Percentiles rank a stretch among this genome's conserved stretches.
Conservation (phyloP, 2,888 invertebrate species). For the Drosophila borborema region DNA sequence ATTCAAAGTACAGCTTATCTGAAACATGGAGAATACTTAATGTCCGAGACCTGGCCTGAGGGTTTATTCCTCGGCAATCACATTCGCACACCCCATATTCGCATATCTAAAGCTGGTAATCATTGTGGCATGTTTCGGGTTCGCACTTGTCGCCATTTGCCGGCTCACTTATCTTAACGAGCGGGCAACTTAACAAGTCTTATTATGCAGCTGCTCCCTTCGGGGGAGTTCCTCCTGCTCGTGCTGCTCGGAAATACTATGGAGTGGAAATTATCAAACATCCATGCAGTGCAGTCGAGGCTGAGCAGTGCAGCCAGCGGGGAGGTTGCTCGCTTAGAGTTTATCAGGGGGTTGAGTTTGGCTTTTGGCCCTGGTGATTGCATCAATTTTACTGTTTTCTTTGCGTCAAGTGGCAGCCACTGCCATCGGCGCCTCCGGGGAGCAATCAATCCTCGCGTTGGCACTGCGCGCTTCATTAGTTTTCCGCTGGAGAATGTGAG, state of each 20-base stretch:
- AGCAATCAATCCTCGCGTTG: constrained; percentile 83
- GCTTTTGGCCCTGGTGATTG: constrained; percentile 62
- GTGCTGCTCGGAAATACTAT: constrained; percentile 19
- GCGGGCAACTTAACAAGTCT: constrained; percentile 78
- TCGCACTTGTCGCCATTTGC: constrained; percentile 78
- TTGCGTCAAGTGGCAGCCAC: constrained; percentile 57
- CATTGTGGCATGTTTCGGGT: constrained; percentile 67
- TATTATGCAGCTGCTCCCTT: constrained; percentile 71
- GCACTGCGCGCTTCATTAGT: constrained; percentile 77
- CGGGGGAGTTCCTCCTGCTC: constrained; percentile 1
- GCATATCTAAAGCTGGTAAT: constrained; percentile 67
- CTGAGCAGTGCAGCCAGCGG: constrained; percentile 27
- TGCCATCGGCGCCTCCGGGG: constrained; percentile 72
- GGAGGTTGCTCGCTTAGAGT: constrained; percentile 6
- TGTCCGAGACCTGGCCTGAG: constrained; percentile 29
- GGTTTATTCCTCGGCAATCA: constrained; percentile 5
- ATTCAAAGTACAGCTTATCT: constrained; percentile 22
- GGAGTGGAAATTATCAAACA: constrained; percentile 70
- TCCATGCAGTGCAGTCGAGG: constrained; percentile 76
- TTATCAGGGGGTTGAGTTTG: constrained; percentile 22
- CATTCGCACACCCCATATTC: constrained; percentile 40
- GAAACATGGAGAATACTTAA: neutral
- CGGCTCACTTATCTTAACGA: constrained; percentile 80
- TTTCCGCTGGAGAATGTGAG: constrained; percentile 44
- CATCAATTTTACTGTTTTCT: constrained; percentile 59